Percentiles rank a stretch among this genome's conserved stretches.
Conservation (phyloP, 2,113 vertebrate genomes). For the Esox niger region DNA sequence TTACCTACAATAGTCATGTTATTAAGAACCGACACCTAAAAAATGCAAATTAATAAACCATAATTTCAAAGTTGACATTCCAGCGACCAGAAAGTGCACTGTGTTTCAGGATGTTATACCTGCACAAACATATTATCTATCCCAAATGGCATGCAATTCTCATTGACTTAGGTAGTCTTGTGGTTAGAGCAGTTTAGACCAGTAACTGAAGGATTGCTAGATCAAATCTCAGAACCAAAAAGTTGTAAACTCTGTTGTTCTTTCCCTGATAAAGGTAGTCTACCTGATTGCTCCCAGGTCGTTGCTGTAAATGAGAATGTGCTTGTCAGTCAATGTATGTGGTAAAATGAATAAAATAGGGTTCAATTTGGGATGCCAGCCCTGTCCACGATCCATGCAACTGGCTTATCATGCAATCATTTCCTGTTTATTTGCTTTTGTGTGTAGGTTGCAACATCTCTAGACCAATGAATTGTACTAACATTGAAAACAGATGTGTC, state of each 20-base stretch:
- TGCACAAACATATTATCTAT: background rate
- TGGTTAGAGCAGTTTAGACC: too few relatives aligned
- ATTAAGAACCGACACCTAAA: too few relatives aligned
- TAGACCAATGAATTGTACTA: background rate
- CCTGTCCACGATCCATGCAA: background rate
- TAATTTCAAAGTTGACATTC: slow-evolving; percentile 6
- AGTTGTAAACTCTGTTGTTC: too few relatives aligned
- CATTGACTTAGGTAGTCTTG: too few relatives aligned
- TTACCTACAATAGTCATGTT: slow-evolving; percentile 3
- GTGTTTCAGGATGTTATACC: slow-evolving; percentile 6
- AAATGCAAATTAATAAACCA: slow-evolving; percentile 14
- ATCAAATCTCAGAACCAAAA: too few relatives aligned
- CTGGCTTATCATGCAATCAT: background rate
- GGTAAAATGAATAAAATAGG: background rate
- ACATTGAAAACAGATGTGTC: background rate
- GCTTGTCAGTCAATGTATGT: too few relatives aligned
- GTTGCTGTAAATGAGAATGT: too few relatives aligned
- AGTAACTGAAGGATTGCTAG: too few relatives aligned
- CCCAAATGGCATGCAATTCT: too few relatives aligned
- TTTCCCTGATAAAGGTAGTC: background rate
- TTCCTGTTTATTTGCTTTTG: slow-evolving; percentile 14
- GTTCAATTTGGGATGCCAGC: background rate
- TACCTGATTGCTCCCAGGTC: too few relatives aligned
- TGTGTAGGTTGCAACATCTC: slow-evolving; percentile 7
- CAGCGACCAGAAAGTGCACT: background rate